These are phyloP conservation scores for Chymomyza caudatula DNA, from an alignment of 2,888 invertebrate species.

Conservation along the genomic window DNA sequence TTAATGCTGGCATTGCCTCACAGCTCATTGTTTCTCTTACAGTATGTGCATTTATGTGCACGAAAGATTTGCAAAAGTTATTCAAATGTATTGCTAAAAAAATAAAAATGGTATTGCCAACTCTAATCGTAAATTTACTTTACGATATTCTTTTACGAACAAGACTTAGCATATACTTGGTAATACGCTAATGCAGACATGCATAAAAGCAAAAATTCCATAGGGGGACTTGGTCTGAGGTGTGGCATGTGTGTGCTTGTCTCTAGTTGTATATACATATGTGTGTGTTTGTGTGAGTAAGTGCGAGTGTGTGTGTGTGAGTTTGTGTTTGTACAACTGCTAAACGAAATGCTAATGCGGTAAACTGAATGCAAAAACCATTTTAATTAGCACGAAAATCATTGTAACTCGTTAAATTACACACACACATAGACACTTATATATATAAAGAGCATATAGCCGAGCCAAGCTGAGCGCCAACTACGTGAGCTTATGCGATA, in stretches of 20 bases:
- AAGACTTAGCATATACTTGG: background rate
- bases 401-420: conserved; percentile 71
- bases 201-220: conserved; percentile 37
- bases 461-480: background rate
- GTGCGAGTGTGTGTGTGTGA: background rate
- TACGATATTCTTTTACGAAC: background rate
- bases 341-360: conserved; percentile 72
- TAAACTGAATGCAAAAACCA: conserved; percentile 73
- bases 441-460: background rate
- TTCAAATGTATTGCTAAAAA: too few relatives aligned
- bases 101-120: background rate
- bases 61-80: too few relatives aligned
- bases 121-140: background rate
- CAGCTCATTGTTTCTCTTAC: too few relatives aligned
- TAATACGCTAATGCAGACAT: background rate
- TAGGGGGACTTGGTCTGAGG: conserved; percentile 7
- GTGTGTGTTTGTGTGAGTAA: background rate
- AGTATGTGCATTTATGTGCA: too few relatives aligned
- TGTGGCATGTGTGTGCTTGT: background rate
- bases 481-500: conserved; percentile 38
- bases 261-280: background rate
- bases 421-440: background rate
- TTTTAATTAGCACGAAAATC: conserved; percentile 73
- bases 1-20: too few relatives aligned
- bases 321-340: conserved; percentile 62